Evolutionary conservation across 2,113 vertebrate species (phyloP).

Genomic region (Pachypanchax playfairii): DNA sequence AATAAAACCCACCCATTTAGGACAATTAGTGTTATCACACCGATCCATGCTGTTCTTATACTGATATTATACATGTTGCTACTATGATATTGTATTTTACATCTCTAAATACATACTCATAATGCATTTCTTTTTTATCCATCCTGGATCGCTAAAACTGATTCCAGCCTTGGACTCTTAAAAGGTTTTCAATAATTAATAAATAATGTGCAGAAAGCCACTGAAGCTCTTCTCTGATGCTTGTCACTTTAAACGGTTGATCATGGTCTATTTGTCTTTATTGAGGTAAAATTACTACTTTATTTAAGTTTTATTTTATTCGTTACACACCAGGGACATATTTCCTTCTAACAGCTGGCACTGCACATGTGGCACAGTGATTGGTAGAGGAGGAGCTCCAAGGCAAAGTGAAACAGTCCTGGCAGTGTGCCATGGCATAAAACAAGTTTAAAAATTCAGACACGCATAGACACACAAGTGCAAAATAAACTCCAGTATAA

Average conservation of each 20-base stretch:
- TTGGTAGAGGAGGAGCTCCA: conserved; percentile 5
- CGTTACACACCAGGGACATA: conserved; percentile 33
- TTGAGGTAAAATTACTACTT: conserved; percentile 42
- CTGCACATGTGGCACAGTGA: conserved; percentile 12
- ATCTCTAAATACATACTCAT: too few species aligned
- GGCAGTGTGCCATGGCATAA: conserved; percentile 24
- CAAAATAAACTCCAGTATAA: conserved; percentile 7
- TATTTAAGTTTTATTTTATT: conserved; percentile 44
- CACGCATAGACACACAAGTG: conserved; percentile 5
- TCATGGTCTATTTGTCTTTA: conserved; percentile 43
- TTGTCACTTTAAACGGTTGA: conserved; percentile 20
- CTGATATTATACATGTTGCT: too few species aligned
- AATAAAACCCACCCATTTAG: too few species aligned
- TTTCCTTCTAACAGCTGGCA: conserved; percentile 38
- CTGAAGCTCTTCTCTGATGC: conserved; percentile 22
- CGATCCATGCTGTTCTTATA: too few species aligned
- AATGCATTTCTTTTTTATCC: not conserved
- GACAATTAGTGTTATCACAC: too few species aligned
- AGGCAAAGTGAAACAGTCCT: conserved; percentile 14
- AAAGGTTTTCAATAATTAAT: not conserved
- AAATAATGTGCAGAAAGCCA: not conserved
- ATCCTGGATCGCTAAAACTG: conserved; percentile 1
- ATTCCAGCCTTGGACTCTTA: not conserved
- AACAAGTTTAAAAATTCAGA: conserved; percentile 8
- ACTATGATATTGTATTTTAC: too few species aligned